phyloP scores from a whole-genome alignment of 2,888 invertebrate species.

The Choristoneura rosaceana region DNA sequence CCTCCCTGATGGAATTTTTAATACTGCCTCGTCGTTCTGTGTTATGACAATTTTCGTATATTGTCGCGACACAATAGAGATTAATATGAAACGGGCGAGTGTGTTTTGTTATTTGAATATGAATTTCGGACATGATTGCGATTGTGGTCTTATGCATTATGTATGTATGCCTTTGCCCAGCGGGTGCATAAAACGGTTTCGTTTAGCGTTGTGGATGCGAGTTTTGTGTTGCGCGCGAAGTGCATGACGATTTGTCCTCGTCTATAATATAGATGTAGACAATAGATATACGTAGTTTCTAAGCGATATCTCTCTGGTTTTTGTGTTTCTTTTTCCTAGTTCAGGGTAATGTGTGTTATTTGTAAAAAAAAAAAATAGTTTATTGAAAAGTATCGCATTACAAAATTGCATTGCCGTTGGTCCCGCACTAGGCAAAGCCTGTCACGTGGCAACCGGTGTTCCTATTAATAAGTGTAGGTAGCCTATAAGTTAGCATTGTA shows the following conservation, averaged over 20 bases:
- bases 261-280: background rate
- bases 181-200: conserved; percentile 14
- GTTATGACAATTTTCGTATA: conserved; percentile 70
- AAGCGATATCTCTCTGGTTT: too few relatives aligned
- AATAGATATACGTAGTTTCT: too few relatives aligned
- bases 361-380: too few relatives aligned
- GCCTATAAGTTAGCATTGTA: too few relatives aligned
- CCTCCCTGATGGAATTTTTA: conserved; percentile 78
- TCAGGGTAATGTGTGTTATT: too few relatives aligned
- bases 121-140: conserved; percentile 60
- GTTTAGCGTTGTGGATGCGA: conserved; percentile 13
- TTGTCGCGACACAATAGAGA: conserved; percentile 56
- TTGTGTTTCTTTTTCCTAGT: too few relatives aligned
- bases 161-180: conserved; percentile 15
- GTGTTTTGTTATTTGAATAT: conserved; percentile 60
- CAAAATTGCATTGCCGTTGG: too few relatives aligned
- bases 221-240: background rate
- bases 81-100: conserved; percentile 43
- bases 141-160: conserved; percentile 39
- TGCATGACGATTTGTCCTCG: background rate
- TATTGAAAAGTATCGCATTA: too few relatives aligned
- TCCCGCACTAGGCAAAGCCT: too few relatives aligned
- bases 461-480: too few relatives aligned
- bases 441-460: too few relatives aligned
- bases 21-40: conserved; percentile 63